These are phyloP conservation scores for Lithophane semibrunnea DNA, from an alignment of 2,888 invertebrate genomes.

Conservation along the genomic window DNA sequence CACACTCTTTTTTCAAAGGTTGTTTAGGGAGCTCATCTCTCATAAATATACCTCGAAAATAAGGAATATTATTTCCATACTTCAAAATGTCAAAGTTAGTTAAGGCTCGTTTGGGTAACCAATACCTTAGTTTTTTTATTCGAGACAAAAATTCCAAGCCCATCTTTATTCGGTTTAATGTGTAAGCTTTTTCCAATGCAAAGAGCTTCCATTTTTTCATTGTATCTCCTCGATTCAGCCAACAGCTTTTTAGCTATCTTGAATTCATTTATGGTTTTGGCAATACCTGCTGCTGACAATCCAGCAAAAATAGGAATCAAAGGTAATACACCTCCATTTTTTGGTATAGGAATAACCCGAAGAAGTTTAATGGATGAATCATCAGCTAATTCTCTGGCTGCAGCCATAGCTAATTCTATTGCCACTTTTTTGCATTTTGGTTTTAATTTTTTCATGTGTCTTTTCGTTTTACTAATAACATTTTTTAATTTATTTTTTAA, in stretches of 20 bases:
- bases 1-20: background rate
- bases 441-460: too few relatives aligned
- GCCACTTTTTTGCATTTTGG: too few relatives aligned
- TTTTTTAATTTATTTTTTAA: too few relatives aligned
- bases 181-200: background rate
- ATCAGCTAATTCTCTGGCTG: too few relatives aligned
- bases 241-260: too few relatives aligned
- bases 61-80: slow-evolving; percentile 7
- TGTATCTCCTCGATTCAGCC: too few relatives aligned
- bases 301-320: background rate
- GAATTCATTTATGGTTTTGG: background rate
- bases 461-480: too few relatives aligned
- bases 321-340: background rate
- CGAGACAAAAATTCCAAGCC: too few relatives aligned
- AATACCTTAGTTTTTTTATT: too few relatives aligned
- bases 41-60: slow-evolving; percentile 11
- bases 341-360: background rate
- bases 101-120: background rate
- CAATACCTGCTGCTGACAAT: background rate
- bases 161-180: background rate
- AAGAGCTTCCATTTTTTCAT: background rate
- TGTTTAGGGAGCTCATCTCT: slow-evolving; percentile 6
- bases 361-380: too few relatives aligned
- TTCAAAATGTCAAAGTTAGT: slow-evolving; percentile 2
- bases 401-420: too few relatives aligned